Percentiles rank a stretch among this genome's conserved stretches.
Conservation (phyloP, 1,140 invertebrate genomes). For the Drosophila oshimai region DNA sequence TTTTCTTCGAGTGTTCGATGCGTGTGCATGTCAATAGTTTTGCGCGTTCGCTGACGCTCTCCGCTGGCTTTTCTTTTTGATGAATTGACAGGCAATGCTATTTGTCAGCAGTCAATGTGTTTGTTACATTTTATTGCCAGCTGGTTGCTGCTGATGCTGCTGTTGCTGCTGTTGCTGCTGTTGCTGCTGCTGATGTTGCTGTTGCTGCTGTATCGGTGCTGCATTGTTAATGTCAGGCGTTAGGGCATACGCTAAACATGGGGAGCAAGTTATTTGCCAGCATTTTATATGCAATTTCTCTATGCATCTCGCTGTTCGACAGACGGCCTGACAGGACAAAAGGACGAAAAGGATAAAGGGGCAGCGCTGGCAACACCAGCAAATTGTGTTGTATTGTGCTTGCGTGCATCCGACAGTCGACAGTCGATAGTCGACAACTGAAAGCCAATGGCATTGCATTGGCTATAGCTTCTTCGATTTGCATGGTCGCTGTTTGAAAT, state of each 20-base stretch:
- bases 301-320: conserved; percentile 54
- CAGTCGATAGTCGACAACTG: conserved; percentile 55
- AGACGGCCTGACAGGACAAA: conserved; percentile 48
- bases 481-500: conserved; percentile 64
- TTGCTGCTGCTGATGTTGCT: background rate
- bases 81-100: conserved; percentile 82
- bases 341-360: conserved; percentile 9
- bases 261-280: conserved; percentile 66
- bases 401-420: conserved; percentile 49
- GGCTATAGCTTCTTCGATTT: conserved; percentile 56
- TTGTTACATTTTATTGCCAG: conserved; percentile 82
- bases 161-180: conserved; percentile 2
- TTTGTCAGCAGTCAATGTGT: conserved; percentile 82
- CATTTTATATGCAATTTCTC: conserved; percentile 74
- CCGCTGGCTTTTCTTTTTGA: conserved; percentile 59
- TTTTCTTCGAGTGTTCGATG: conserved; percentile 20
- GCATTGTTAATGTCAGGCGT: conserved; percentile 74
- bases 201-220: conserved; percentile 5
- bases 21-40: conserved; percentile 72
- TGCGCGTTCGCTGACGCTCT: conserved; percentile 37
- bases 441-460: conserved; percentile 38
- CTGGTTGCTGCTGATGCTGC: conserved; percentile 44
- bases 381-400: conserved; percentile 77
- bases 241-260: conserved; percentile 54
- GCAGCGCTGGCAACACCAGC: conserved; percentile 41